Base-by-base conservation (phyloP, 2,797 vertebrate genomes). In the Syndactyla subalaris region DNA sequence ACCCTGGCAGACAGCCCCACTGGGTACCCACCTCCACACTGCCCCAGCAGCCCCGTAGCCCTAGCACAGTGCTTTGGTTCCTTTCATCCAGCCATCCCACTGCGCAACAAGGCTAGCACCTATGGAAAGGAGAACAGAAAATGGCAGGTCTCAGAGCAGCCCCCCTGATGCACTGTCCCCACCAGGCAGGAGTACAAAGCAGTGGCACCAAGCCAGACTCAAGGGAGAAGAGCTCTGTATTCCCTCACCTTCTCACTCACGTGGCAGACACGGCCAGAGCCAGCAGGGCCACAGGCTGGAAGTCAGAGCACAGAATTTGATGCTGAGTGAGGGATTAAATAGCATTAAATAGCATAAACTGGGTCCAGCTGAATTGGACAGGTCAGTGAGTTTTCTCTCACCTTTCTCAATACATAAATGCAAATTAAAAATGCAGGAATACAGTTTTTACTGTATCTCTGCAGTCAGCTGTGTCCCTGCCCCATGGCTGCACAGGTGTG, bases 111-210 rank as follows among this genome's bases (percentile, higher is more conserved):
- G 41, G 54, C 16, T 58, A 55, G 29, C 71, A 32, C 2, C 14
- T 19, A 8, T 10, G 29, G 61, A 17, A 49, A 71, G 21, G 49
- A 21, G 46, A 52, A 5, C 21, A 63, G 45, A 30, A 34, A 12
- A 32, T 2, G 62, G 34, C 36, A 62, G 48, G 34, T 54, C 43
- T 27, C 2, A 0, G 39, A 45, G 39, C 32, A 30, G 34, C 43
- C 36, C 2, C 0, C 8, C 15, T 7, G 48, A 38, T 7, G 30
- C 18, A 10, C 3, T 0, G 0, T 14, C 13, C 39, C 9, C 46
- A 20, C 11, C 58, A 29, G 39, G 3, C 3, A 1, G 1, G 9
- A 61, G 58, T 41, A 10, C 4, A 15, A 27, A 52, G 58, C 2
- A 4, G 23, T 10, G 26, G 62, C 18, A 8, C 74, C 29, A 13